These are phyloP conservation scores for Gymnodraco acuticeps DNA, from an alignment of 2,797 vertebrate species.

Conservation along the genomic window DNA sequence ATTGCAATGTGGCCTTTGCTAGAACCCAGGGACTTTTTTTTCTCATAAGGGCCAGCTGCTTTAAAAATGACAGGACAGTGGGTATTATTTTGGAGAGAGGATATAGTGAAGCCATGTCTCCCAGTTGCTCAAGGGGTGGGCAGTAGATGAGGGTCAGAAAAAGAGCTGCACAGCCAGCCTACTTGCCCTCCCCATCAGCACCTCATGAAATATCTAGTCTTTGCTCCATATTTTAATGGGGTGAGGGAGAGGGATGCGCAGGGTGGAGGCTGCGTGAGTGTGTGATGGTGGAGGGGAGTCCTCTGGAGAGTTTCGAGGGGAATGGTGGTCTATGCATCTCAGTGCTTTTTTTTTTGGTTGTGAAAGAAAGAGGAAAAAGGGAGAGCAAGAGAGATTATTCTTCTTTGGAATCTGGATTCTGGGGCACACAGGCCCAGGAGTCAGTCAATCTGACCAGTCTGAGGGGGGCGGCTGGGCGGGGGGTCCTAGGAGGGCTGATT, in stretches of 20 bases:
- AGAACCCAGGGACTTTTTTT: constrained; percentile 37
- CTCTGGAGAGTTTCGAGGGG: constrained; percentile 68
- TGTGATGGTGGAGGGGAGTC: constrained; percentile 62
- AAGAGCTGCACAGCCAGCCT: constrained; percentile 52
- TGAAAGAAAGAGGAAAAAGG: constrained; percentile 59
- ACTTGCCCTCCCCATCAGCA: constrained; percentile 75
- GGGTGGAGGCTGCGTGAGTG: constrained; percentile 50
- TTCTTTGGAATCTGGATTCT: constrained; percentile 84
- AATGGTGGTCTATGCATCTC: constrained; percentile 73
- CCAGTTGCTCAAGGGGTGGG: constrained; percentile 55
- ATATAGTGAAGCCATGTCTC: constrained; percentile 41
- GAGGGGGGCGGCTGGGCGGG: constrained; percentile 76
- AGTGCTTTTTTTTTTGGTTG: constrained; percentile 62
- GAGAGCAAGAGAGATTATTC: constrained; percentile 80
- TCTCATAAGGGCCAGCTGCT: constrained; percentile 32
- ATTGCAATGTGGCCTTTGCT: constrained; percentile 41
- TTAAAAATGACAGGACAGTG: constrained; percentile 35
- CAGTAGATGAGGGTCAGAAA: constrained; percentile 68
- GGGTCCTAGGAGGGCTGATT: constrained; percentile 88
- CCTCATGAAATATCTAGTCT: constrained; percentile 81
- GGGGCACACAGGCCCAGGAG: constrained; percentile 84
- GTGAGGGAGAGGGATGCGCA: constrained; percentile 65
- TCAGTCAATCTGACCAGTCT: constrained; percentile 84
- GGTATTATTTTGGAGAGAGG: constrained; percentile 51
- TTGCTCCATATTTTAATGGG: constrained; percentile 80